Evolutionary conservation across 2,113 vertebrate species (phyloP), one percentile per base, ranked within the genome.

Genomic region (Tenrec ecaudatus): DNA sequence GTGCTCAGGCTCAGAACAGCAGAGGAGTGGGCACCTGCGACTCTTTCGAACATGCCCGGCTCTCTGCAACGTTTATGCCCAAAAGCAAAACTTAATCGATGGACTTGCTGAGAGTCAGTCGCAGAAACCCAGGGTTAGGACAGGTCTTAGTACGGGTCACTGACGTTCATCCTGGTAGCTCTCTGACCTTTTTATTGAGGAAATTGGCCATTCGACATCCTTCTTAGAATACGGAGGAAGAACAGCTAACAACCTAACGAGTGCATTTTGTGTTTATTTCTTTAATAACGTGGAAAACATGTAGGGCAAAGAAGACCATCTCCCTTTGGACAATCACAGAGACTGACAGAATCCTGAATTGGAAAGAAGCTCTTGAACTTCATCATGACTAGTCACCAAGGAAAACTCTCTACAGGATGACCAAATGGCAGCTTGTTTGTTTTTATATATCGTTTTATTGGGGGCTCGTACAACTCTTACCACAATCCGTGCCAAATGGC

Each of bases 111-210:
- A 77, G 43, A 36, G 14, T 10, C 85, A 57, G n/a, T 89, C 91
- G 22, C 17, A 36, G 36, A 94, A 82, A 81, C 19, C 4, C 31
- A 27, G 33, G 4, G 15, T 82, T 66, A 73, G 66, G 84, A 66
- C n/a, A 86, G 36, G 81, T 90, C n/a, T 82, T 40, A 77, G 27
- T 29, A 47, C 53, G 62, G 91, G 29, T 14, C 73, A 94, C 82
- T 79, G 76, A 89, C 71, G 57, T 60, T 14, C 71, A 80, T 92
- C 69, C 57, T 62, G 40, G 47, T 36, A 86, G 31, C 33, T 81
- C 47, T 85, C n/a, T 86, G 64, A 78, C 9, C 23, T 92, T 92
- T 92, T 89, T 83, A 91, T 73, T 86, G 89, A 83, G 23, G 58
- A 91, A 81, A 8, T 80, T 12, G 31, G 57, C 22, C 3, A 19